Evolutionary conservation across 30 jellyfish, hydroid and myxozoan species (phyloP).

Genomic region (Hydra vulgaris): DNA sequence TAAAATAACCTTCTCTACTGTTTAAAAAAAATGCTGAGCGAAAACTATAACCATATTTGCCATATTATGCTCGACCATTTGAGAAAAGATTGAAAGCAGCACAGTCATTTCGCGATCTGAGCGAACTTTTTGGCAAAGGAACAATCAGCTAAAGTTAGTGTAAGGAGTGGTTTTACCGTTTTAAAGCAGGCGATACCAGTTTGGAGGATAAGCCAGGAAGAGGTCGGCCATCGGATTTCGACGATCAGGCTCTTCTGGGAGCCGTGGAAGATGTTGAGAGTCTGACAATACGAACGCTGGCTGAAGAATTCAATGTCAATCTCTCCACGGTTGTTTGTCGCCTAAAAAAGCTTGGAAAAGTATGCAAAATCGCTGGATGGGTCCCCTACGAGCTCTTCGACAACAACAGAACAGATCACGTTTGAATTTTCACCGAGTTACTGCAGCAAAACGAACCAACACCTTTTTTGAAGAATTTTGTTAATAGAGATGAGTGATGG

Average conservation of each 20-base stretch:
- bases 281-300: too few relatives aligned
- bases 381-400: neutral
- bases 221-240: neutral
- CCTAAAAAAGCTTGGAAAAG: neutral
- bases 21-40: neutral
- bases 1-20: too few relatives aligned
- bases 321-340: neutral
- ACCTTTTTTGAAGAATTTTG: neutral
- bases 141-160: neutral
- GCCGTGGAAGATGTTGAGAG: neutral
- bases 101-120: neutral
- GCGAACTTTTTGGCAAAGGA: neutral
- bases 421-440: neutral
- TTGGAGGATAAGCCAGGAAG: neutral
- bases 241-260: neutral
- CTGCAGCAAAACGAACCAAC: neutral
- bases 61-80: neutral
- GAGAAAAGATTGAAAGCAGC: neutral
- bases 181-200: neutral
- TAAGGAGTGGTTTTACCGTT: neutral
- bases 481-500: neutral
- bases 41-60: neutral
- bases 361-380: neutral
- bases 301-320: neutral
- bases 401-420: neutral